Conservation (phyloP, 2,113 vertebrate genomes). For the Passerina amoena region DNA sequence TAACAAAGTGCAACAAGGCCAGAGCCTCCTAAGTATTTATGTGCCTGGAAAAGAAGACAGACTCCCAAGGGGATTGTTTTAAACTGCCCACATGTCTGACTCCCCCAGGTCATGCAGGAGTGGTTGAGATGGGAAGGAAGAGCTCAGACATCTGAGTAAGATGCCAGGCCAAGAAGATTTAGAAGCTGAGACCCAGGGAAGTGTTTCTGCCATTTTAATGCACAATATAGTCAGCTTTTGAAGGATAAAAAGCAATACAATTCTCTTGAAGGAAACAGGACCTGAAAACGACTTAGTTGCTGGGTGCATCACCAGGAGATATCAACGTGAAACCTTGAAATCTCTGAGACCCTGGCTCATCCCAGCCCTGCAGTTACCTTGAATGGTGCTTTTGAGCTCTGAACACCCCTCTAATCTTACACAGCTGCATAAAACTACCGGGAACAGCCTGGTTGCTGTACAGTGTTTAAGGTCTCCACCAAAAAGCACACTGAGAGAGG, state of each 20-base stretch:
- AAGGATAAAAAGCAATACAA: not conserved
- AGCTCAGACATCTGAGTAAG: not conserved
- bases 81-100: not conserved
- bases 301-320: not conserved
- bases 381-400: not conserved
- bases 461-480: not conserved
- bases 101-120: not conserved
- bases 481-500: not conserved
- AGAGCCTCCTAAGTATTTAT: not conserved
- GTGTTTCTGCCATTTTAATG: not conserved
- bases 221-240: not conserved
- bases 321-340: not conserved
- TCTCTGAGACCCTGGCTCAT: not conserved
- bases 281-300: not conserved
- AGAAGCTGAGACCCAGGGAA: not conserved
- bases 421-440: not conserved
- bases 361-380: not conserved
- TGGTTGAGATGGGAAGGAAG: not conserved
- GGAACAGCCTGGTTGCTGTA: fast-evolving
- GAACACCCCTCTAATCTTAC: not conserved
- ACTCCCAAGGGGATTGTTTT: not conserved
- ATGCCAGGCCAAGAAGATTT: not conserved
- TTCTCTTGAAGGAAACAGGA: not conserved
- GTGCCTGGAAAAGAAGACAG: not conserved
- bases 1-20: not conserved